These are phyloP conservation scores for Indicator indicator DNA, from an alignment of 2,113 vertebrate species.

Conservation along the genomic window DNA sequence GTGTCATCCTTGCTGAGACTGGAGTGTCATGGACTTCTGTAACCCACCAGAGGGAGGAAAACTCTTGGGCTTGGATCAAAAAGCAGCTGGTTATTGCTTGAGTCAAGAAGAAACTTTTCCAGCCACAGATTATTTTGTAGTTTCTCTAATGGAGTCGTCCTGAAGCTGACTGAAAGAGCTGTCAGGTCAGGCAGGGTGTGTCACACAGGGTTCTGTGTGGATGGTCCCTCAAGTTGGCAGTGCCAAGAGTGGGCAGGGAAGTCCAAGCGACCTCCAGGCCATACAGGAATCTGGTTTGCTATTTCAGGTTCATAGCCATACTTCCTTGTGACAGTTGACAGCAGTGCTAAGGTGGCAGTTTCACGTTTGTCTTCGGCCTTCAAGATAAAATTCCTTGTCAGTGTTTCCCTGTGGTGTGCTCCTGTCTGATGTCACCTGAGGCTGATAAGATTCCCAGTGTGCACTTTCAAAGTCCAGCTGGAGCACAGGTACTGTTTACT, in stretches of 20 bases:
- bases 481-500: background rate
- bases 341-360: background rate
- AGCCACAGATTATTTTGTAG: background rate
- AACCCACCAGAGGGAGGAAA: background rate
- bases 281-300: background rate
- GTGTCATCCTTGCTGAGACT: background rate
- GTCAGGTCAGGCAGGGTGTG: fast-evolving
- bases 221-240: background rate
- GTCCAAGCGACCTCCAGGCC: background rate
- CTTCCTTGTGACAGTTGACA: background rate
- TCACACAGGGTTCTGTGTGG: background rate
- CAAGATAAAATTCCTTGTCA: conserved; percentile 8
- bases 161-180: background rate
- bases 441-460: conserved; percentile 32
- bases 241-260: background rate
- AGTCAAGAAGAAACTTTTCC: background rate
- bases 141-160: fast-evolving
- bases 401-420: conserved; percentile 49
- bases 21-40: background rate
- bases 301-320: background rate
- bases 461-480: conserved; percentile 37
- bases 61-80: background rate
- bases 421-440: conserved; percentile 51
- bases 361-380: conserved; percentile 33
- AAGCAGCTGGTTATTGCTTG: background rate